Conservation (phyloP, 2,888 invertebrate genomes). For the Amiota communis region DNA sequence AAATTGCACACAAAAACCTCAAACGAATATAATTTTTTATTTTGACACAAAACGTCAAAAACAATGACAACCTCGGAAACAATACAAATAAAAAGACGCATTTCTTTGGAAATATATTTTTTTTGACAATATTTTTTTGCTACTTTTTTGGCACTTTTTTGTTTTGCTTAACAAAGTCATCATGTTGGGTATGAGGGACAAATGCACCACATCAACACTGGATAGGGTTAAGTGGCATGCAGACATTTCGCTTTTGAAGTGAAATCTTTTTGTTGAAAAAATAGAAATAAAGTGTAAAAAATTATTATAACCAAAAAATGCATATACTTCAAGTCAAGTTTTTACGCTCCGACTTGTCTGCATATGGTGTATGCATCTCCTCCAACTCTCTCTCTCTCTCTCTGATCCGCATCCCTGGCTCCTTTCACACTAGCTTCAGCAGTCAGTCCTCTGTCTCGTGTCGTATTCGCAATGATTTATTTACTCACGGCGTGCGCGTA, state of each 20-base stretch:
- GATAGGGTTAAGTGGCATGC: constrained; percentile 22
- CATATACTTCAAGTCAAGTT: constrained; percentile 8
- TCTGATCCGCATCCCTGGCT: constrained; percentile 6
- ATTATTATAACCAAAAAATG: constrained; percentile 5
- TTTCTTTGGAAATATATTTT: constrained; percentile 7
- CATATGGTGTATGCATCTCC: constrained; percentile 18
- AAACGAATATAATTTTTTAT: constrained; percentile 31
- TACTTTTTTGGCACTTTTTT: constrained; percentile 14
- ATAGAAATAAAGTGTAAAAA: constrained; percentile 20
- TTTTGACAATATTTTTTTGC: not conserved
- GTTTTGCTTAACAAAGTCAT: constrained; percentile 29
- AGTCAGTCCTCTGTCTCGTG: not conserved
- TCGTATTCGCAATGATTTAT: constrained; percentile 68
- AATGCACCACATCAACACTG: no score
- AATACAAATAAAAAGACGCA: constrained; percentile 42
- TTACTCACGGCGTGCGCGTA: constrained; percentile 74
- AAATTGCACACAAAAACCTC: constrained; percentile 12
- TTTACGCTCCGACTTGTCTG: constrained; percentile 21
- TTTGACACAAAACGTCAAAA: constrained; percentile 60
- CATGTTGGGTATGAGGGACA: constrained; percentile 9
- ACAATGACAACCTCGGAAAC: constrained; percentile 57
- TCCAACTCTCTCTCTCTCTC: not conserved
- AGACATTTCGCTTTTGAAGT: constrained; percentile 16
- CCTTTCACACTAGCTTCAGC: not conserved
- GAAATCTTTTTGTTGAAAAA: not conserved